A percentile compares a stretch with the other conserved stretches of the same genome.
These are phyloP conservation scores for Eumerus sabulonum DNA, from an alignment of 2,888 invertebrate genomes.

Conservation along the genomic window DNA sequence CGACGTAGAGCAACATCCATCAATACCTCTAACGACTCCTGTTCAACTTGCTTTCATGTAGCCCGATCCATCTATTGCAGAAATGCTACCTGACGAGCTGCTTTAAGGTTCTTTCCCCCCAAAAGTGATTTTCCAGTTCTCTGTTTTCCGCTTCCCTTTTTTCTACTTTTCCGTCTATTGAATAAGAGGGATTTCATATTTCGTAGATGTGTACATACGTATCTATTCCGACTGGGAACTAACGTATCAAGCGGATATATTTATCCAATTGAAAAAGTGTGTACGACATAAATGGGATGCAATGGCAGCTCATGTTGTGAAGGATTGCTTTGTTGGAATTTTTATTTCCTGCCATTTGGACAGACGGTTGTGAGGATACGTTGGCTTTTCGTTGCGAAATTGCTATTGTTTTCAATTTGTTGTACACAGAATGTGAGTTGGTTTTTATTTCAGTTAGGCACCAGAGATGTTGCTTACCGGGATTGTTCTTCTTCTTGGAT, in stretches of 20 bases:
- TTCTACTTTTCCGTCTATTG: background rate
- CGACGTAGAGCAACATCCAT: slow-evolving; percentile 46
- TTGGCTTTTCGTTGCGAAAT: slow-evolving; percentile 46
- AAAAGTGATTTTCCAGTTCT: slow-evolving; percentile 61
- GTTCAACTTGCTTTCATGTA: slow-evolving; percentile 18
- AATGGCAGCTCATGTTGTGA: slow-evolving; percentile 26
- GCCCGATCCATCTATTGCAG: background rate
- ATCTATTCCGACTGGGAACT: background rate
- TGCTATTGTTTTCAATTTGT: slow-evolving; percentile 58
- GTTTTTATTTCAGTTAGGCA: too few relatives aligned
- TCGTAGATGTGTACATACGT: background rate
- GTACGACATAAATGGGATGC: slow-evolving; percentile 54
- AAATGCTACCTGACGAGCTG: slow-evolving; percentile 62
- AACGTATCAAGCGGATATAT: slow-evolving; percentile 5
- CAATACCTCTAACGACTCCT: slow-evolving; percentile 61
- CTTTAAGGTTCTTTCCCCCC: slow-evolving; percentile 43
- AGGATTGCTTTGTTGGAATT: slow-evolving; percentile 36
- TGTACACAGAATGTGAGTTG: background rate
- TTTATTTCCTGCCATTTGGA: slow-evolving; percentile 24
- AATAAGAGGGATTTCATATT: slow-evolving; percentile 47
- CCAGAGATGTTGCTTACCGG: too few relatives aligned
- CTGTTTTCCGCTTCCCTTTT: background rate
- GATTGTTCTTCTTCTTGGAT: too few relatives aligned
- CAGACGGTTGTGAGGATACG: slow-evolving; percentile 30
- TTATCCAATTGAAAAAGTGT: slow-evolving; percentile 60